These are phyloP conservation scores for Epinotia ramella DNA, from an alignment of 2,888 invertebrate species.

Conservation along the genomic window DNA sequence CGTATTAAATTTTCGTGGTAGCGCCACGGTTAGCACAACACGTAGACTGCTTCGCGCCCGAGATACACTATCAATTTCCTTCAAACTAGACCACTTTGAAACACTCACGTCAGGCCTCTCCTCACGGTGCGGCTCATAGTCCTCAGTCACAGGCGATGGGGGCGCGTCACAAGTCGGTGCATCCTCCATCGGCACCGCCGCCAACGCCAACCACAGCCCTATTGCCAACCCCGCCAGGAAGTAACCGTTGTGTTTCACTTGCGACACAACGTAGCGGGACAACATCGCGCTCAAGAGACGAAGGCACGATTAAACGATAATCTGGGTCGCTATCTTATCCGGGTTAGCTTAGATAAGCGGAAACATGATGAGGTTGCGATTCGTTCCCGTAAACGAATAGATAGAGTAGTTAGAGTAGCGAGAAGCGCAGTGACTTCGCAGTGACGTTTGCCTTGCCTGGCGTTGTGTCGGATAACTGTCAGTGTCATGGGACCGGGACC, in stretches of 20 bases:
- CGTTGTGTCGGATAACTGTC: too few relatives aligned
- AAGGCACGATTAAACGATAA: constrained; percentile 1
- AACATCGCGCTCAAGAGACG: constrained; percentile 60
- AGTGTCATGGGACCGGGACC: too few relatives aligned
- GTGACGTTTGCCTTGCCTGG: not conserved
- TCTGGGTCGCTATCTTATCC: constrained; percentile 33
- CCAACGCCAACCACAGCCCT: constrained; percentile 84
- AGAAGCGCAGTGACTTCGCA: not conserved
- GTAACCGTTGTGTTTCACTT: constrained; percentile 85
- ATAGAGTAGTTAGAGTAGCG: too few relatives aligned
- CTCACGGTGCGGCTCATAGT: constrained; percentile 75
- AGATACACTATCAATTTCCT: too few relatives aligned
- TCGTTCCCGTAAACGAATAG: constrained; percentile 32
- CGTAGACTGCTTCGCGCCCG: too few relatives aligned
- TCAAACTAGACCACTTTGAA: too few relatives aligned
- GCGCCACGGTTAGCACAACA: too few relatives aligned
- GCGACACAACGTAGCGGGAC: constrained; percentile 77
- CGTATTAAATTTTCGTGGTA: too few relatives aligned
- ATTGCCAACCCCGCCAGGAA: constrained; percentile 84
- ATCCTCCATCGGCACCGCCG: constrained; percentile 78
- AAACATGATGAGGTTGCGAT: constrained; percentile 33
- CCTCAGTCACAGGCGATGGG: constrained; percentile 59
- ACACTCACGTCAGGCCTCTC: constrained; percentile 55
- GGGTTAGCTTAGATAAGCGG: constrained; percentile 33
- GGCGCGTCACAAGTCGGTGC: constrained; percentile 53